These are phyloP conservation scores for Agriopis leucophaearia DNA, from an alignment of 2,888 invertebrate genomes.

Conservation along the genomic window DNA sequence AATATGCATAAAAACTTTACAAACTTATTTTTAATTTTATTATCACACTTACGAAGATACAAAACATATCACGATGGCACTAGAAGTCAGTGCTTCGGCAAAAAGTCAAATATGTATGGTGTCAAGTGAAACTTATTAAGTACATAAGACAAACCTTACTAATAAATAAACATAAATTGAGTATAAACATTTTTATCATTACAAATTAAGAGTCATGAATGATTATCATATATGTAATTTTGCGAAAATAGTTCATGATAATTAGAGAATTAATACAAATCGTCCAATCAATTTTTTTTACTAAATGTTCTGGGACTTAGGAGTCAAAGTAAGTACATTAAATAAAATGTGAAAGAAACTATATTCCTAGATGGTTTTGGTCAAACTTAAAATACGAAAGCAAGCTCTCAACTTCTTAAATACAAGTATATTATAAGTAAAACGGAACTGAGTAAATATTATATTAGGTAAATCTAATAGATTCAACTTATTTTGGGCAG, in stretches of 20 bases:
- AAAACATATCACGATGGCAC: constrained; percentile 86
- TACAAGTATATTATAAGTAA: background rate
- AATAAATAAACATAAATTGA: constrained; percentile 55
- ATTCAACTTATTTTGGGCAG: background rate
- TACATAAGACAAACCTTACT: constrained; percentile 42
- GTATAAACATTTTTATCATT: constrained; percentile 46
- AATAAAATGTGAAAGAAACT: constrained; percentile 6
- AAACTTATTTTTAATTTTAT: constrained; percentile 79
- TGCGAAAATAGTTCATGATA: background rate
- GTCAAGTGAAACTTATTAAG: constrained; percentile 33
- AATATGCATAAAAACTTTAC: constrained; percentile 58
- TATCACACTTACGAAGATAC: constrained; percentile 86
- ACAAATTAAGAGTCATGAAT: constrained; percentile 4
- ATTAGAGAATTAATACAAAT: no score
- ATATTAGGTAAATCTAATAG: constrained; percentile 3
- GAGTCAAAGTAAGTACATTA: background rate
- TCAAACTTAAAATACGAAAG: constrained; percentile 12
- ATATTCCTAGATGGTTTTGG: constrained; percentile 19
- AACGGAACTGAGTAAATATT: constrained; percentile 1
- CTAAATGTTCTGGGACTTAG: background rate
- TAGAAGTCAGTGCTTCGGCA: constrained; percentile 83
- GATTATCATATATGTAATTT: constrained; percentile 1
- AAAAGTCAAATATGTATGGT: constrained; percentile 59
- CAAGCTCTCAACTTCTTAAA: constrained; percentile 12
- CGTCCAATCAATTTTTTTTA: background rate